phyloP scores from a whole-genome alignment of 2,113 vertebrate genomes.

The Mormyrus iriodes region DNA sequence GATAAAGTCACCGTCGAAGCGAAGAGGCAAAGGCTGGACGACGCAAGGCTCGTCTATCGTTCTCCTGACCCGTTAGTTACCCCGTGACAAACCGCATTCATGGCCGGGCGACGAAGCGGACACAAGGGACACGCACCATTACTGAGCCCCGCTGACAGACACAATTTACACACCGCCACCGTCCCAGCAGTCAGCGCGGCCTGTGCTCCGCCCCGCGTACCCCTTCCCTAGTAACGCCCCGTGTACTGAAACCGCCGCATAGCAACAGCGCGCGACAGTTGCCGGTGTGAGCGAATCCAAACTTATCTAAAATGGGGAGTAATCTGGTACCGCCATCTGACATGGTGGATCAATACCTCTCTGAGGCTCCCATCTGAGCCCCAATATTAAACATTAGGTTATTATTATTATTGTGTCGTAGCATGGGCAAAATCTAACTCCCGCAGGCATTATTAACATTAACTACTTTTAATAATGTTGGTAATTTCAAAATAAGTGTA shows the following conservation, averaged over 20 bases:
- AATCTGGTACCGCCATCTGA: neutral
- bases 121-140: slow-evolving; percentile 69
- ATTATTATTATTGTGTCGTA: neutral
- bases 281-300: neutral
- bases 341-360: neutral
- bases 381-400: neutral
- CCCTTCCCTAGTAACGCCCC: slow-evolving; percentile 40
- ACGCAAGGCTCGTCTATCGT: slow-evolving; percentile 28
- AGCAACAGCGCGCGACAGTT: slow-evolving; percentile 7
- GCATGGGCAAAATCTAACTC: neutral
- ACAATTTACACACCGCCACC: slow-evolving; percentile 54
- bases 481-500: neutral
- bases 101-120: slow-evolving; percentile 62
- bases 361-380: neutral
- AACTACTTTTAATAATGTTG: neutral
- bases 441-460: neutral
- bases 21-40: neutral
- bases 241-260: slow-evolving; percentile 5
- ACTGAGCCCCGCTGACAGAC: slow-evolving; percentile 47
- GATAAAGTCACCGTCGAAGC: neutral
- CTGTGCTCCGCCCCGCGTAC: slow-evolving; percentile 54
- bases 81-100: slow-evolving; percentile 49
- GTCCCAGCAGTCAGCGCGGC: slow-evolving; percentile 63
- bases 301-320: neutral
- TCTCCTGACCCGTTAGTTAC: slow-evolving; percentile 32